A percentile compares a stretch with the other conserved stretches of the same genome.
These are phyloP conservation scores for Takifugu flavidus DNA, from an alignment of 2,113 vertebrate genomes.

Conservation along the genomic window DNA sequence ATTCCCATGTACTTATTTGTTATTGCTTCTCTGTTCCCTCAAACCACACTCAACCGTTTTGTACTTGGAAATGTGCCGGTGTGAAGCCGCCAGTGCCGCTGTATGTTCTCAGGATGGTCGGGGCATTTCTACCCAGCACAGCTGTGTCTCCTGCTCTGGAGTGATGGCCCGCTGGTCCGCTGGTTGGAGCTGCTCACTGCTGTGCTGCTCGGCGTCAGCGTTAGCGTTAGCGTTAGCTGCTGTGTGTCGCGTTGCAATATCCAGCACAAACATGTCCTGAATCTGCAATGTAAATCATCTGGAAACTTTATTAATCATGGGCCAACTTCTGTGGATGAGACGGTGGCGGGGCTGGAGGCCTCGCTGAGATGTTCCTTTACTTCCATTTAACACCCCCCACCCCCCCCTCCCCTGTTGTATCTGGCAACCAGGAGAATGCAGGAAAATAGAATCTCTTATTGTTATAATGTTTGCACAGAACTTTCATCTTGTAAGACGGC, in stretches of 20 bases:
- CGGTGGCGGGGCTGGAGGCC: constrained; percentile 61
- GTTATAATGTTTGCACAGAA: constrained; percentile 80
- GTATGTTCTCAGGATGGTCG: constrained; percentile 58
- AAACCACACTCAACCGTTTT: constrained; percentile 71
- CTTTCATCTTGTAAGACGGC: constrained; percentile 79
- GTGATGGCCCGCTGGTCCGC: constrained; percentile 67
- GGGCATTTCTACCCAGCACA: constrained; percentile 60
- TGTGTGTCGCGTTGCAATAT: constrained; percentile 23
- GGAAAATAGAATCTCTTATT: constrained; percentile 78
- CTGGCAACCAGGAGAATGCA: constrained; percentile 64
- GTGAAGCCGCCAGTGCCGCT: constrained; percentile 53
- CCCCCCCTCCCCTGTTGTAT: constrained; percentile 46
- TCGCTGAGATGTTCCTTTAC: constrained; percentile 65
- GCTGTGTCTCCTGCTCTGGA: constrained; percentile 56
- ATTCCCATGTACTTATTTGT: constrained; percentile 75
- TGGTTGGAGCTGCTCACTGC: constrained; percentile 50
- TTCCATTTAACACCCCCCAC: constrained; percentile 63
- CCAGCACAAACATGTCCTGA: constrained; percentile 30
- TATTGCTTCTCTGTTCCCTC: constrained; percentile 69
- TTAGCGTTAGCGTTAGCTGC: background rate
- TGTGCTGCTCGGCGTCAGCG: constrained; percentile 26
- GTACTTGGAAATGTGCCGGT: constrained; percentile 65
- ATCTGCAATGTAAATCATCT: constrained; percentile 70
- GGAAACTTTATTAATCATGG: constrained; percentile 70
- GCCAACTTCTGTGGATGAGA: constrained; percentile 63